Evolutionary conservation across 1,140 invertebrate species (phyloP), one percentile per base, ranked within the genome.

Genomic region (Cotesia typhae): DNA sequence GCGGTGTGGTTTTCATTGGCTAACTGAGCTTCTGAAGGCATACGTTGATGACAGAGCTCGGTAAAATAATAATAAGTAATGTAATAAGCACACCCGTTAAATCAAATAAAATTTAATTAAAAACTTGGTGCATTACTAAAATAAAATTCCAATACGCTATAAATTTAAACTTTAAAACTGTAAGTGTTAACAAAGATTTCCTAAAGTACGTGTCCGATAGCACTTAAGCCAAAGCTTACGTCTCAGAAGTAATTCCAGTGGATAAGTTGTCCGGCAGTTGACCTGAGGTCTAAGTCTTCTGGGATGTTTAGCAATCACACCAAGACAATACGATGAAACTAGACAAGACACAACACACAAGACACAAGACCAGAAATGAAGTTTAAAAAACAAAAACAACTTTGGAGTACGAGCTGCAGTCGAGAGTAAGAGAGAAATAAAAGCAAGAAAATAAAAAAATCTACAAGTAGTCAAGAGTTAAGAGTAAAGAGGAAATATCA

Each of bases 21-120:
- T 68, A 36, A 55, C 55, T n/a, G 51, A 37, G 20, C 47, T 52
- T 64, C 35, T 20, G 12, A 51, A 4, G 37, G 37, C 35, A 4
- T 52, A 68, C 38, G 55, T 20, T 28, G 57, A 59, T 59, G 57
- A 59, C 57, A 59, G 14, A 28, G 2, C 35, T 28, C 47, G 20
- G 28, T 28, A 28, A 28, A 28, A 28, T 68, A 68, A 68, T 68
- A 57, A 53, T 67, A n/a, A 53, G 63, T 20, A 59, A 55, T 14
- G 17, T 55, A 4, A 28, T 20, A 20, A 59, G 9, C 20, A 20
- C 4, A 5, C 1, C 5, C 20, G 14, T 5, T 20, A 59, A 59
- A 59, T 20, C 9, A 20, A 20, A 20, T 17, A 20, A 28, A 59
- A 47, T 47, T 47, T 47, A 47, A 47, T 47, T 47, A 47, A 47